Conservation (phyloP, 2,888 invertebrate species). For the Choreutis nemorana region DNA sequence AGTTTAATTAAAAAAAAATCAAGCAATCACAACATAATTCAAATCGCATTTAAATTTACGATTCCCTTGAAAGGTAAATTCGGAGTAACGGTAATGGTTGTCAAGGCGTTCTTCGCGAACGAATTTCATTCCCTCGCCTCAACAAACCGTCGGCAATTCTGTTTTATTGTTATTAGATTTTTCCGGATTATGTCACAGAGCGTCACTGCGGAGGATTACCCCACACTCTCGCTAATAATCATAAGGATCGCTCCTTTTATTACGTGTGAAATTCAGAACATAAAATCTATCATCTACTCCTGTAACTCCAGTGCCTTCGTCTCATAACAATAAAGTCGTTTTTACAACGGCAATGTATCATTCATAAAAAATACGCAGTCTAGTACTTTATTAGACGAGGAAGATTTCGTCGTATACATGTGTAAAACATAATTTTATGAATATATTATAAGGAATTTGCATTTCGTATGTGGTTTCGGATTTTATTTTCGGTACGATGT, state of each 20-base stretch:
- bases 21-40: no score
- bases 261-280: constrained; percentile 62
- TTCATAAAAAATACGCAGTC: constrained; percentile 37
- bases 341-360: constrained; percentile 24
- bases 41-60: constrained; percentile 23
- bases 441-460: constrained; percentile 47
- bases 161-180: constrained; percentile 68
- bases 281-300: constrained; percentile 27
- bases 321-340: constrained; percentile 24
- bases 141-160: constrained; percentile 63
- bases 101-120: constrained; percentile 54
- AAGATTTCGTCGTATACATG: constrained; percentile 45
- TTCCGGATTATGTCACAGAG: constrained; percentile 64
- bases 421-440: constrained; percentile 49
- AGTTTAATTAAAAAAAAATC: no score
- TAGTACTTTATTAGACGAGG: constrained; percentile 35
- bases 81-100: constrained; percentile 60
- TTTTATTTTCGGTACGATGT: no score
- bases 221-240: constrained; percentile 64
- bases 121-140: constrained; percentile 56
- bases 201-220: constrained; percentile 59
- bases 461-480: constrained; percentile 25
- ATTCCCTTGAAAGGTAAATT: constrained; percentile 45
- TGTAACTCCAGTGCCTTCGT: constrained; percentile 10
- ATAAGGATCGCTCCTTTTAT: constrained; percentile 64